Percentiles rank a stretch among this genome's conserved stretches.
Evolutionary conservation across 2,888 invertebrate genomes (phyloP).

Genomic region (Nomada ferruginata): DNA sequence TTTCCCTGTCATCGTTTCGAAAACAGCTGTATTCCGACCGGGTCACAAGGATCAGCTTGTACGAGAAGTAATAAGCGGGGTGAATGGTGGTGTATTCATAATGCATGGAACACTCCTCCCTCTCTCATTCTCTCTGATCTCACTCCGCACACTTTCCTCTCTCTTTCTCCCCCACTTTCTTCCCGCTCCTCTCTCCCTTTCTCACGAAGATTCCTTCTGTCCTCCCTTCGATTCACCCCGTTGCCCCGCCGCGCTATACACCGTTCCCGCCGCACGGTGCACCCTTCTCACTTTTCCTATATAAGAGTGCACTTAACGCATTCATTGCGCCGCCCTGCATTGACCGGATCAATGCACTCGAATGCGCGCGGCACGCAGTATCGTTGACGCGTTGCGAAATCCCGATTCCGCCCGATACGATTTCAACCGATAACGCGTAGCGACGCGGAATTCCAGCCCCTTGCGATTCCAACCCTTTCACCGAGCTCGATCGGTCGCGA

Average conservation of each 20-base stretch:
- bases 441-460: conserved; percentile 45
- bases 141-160: conserved; percentile 48
- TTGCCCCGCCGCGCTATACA: conserved; percentile 63
- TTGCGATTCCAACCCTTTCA: conserved; percentile 13
- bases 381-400: conserved; percentile 67
- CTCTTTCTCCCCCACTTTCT: conserved; percentile 40
- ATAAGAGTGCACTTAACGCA: conserved; percentile 80
- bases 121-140: conserved; percentile 53
- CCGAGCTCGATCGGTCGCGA: conserved; percentile 19
- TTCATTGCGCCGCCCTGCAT: conserved; percentile 77
- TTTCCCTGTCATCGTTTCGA: not conserved
- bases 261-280: conserved; percentile 68
- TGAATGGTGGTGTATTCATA: conserved; percentile 80
- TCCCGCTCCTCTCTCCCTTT: conserved; percentile 43
- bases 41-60: conserved; percentile 39
- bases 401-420: conserved; percentile 45
- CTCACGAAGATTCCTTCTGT: conserved; percentile 45
- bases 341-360: conserved; percentile 81
- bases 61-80: conserved; percentile 78
- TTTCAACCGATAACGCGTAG: conserved; percentile 54
- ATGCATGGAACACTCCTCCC: conserved; percentile 71
- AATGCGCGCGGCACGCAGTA: conserved; percentile 64
- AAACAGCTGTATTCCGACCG: conserved; percentile 15
- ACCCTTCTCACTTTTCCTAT: conserved; percentile 73
- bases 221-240: conserved; percentile 36